phyloP scores from a whole-genome alignment of 2,113 vertebrate genomes.

The Rostratula benghalensis region DNA sequence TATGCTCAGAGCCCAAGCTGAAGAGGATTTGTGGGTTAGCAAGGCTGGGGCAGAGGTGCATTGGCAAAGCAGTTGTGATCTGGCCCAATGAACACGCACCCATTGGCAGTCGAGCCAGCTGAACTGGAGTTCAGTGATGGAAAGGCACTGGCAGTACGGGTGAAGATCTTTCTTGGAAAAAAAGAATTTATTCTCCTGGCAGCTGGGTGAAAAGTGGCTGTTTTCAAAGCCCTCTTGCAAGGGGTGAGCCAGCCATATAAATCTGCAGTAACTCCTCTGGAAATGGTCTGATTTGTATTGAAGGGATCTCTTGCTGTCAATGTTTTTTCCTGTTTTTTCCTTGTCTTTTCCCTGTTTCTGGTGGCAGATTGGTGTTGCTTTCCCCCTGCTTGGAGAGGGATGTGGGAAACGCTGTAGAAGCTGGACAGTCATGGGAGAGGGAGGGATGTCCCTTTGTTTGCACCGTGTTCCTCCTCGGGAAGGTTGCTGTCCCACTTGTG shows the following conservation, averaged over 20 bases:
- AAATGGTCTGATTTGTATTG: background rate
- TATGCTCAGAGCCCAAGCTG: background rate
- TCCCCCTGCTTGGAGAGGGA: background rate
- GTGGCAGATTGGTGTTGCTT: too few relatives aligned
- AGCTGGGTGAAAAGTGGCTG: background rate
- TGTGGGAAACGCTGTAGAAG: background rate
- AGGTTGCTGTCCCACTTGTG: background rate
- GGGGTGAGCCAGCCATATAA: background rate
- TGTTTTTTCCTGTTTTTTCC: too few relatives aligned
- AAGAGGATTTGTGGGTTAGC: background rate
- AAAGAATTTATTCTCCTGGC: background rate
- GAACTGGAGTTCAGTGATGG: background rate
- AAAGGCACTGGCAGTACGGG: background rate
- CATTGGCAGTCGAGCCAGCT: fast-evolving
- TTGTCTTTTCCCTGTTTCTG: background rate
- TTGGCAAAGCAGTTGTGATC: background rate
- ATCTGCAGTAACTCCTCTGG: background rate
- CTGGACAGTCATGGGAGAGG: background rate
- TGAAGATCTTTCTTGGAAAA: background rate
- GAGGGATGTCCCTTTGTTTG: background rate
- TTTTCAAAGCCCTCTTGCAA: background rate
- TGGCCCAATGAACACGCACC: fast-evolving
- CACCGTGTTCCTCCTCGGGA: fast-evolving
- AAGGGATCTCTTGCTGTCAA: background rate
- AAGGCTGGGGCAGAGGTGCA: background rate